Evolutionary conservation across 2,113 vertebrate genomes (phyloP).

Genomic region (Tachysurus vachellii): DNA sequence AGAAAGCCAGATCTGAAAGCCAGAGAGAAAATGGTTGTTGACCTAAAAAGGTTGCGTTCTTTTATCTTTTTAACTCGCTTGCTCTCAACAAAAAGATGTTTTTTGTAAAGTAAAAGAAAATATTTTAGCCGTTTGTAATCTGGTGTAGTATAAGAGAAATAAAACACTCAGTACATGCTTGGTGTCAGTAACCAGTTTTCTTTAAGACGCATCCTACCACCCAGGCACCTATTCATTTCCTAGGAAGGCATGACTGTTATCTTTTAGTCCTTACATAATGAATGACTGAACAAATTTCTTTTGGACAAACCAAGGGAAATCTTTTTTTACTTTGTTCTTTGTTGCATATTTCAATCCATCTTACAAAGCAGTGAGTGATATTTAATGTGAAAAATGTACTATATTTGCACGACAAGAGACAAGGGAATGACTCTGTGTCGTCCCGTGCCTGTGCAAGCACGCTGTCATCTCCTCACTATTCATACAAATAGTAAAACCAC

Average conservation of each 20-base stretch:
- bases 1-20: not conserved
- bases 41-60: not conserved
- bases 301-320: not conserved
- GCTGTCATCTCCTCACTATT: conserved; percentile 66
- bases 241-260: not conserved
- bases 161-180: not conserved
- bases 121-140: not conserved
- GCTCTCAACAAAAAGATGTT: not conserved
- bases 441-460: conserved; percentile 49
- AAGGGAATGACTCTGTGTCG: conserved; percentile 1
- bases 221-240: not conserved
- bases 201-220: not conserved
- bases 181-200: not conserved
- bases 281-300: not conserved
- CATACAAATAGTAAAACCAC: conserved; percentile 75
- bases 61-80: not conserved
- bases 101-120: not conserved
- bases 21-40: conserved; percentile 12
- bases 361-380: not conserved
- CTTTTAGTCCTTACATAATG: not conserved
- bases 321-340: not conserved
- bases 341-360: not conserved
- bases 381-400: not conserved
- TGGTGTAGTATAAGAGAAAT: not conserved
- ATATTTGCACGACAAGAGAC: not conserved